phyloP scores from a whole-genome alignment of 92 coral and sea anemone species.

The Virgularia gustaviana region DNA sequence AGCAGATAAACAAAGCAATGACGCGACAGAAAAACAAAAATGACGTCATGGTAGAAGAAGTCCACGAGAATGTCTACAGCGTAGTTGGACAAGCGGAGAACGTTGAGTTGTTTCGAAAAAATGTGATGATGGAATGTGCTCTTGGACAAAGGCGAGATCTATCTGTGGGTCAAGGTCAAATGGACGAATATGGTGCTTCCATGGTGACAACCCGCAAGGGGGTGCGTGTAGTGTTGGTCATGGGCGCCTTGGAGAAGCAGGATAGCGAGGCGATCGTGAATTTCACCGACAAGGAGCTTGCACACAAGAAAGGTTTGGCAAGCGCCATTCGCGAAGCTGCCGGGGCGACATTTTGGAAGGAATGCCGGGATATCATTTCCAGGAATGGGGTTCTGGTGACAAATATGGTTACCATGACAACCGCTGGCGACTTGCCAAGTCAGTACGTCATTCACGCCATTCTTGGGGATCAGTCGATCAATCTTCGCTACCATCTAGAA shows the following conservation, averaged over 20 bases:
- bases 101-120: background rate
- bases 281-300: conserved; percentile 6
- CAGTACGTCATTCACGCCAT: conserved; percentile 61
- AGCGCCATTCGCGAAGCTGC: conserved; percentile 11
- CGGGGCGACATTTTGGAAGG: background rate
- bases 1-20: background rate
- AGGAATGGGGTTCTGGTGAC: background rate
- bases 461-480: conserved; percentile 21
- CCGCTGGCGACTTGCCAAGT: conserved; percentile 54
- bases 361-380: conserved; percentile 2
- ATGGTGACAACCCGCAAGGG: conserved; percentile 1
- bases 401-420: conserved; percentile 5
- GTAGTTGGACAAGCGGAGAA: background rate
- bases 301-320: background rate
- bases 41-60: background rate
- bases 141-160: background rate
- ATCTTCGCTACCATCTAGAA: background rate
- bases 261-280: conserved; percentile 25
- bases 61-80: background rate
- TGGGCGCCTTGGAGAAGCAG: conserved; percentile 10
- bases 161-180: background rate
- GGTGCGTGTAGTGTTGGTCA: background rate
- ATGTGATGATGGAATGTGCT: background rate
- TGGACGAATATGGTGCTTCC: background rate
- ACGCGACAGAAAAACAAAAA: background rate